A percentile compares a stretch with the other conserved stretches of the same genome.
phyloP scores from a whole-genome alignment of 2,797 vertebrate genomes.

The Eutrigla gurnardus region DNA sequence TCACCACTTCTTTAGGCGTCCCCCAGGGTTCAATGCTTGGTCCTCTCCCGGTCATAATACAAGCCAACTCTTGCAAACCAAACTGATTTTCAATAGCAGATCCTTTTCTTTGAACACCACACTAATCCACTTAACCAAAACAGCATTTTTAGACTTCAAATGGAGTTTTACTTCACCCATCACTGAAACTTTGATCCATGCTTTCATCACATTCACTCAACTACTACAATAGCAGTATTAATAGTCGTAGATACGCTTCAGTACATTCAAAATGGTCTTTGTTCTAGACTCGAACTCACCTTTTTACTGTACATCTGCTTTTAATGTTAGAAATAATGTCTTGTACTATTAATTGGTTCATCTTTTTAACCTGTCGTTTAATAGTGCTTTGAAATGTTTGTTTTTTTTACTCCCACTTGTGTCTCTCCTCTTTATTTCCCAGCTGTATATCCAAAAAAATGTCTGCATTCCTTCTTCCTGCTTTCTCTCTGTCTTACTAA shows the following conservation, averaged over 20 bases:
- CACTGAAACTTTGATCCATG: background rate
- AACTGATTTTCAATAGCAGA: background rate
- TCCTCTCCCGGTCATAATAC: background rate
- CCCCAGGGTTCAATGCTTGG: conserved; percentile 8
- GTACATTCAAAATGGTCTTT: background rate
- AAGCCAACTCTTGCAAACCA: background rate
- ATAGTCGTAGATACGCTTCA: background rate
- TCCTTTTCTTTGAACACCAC: background rate
- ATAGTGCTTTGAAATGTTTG: background rate
- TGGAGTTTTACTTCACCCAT: too few relatives aligned
- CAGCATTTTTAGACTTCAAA: background rate
- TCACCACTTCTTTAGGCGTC: background rate
- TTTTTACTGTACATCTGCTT: background rate
- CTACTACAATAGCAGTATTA: too few relatives aligned
- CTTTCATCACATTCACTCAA: background rate
- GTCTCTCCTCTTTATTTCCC: conserved; percentile 16
- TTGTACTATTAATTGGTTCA: background rate
- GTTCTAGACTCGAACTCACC: background rate
- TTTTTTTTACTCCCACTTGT: conserved; percentile 1
- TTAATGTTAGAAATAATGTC: background rate
- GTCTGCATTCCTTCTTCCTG: conserved; percentile 33
- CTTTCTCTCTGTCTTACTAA: conserved; percentile 27
- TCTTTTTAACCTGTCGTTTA: background rate
- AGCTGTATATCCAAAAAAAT: conserved; percentile 19
- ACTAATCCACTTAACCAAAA: background rate